phyloP scores from a whole-genome alignment of 2,888 invertebrate species.

The Metopia argyrocephala region DNA sequence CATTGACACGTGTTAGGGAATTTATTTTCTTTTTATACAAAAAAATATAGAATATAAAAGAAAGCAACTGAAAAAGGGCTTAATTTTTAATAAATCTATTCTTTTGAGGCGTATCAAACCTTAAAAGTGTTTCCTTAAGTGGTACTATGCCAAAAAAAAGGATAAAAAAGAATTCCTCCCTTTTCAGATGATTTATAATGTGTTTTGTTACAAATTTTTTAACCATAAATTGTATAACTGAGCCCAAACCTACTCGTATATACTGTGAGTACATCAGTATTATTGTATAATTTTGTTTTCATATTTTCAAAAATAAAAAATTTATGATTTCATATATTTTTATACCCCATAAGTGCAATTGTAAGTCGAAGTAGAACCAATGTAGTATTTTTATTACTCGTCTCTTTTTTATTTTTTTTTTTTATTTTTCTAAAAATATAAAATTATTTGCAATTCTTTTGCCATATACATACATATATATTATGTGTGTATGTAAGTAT shows the following conservation, averaged over 20 bases:
- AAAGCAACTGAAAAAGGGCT: background rate
- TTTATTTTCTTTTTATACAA: background rate
- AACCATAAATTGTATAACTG: background rate
- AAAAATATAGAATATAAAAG: background rate
- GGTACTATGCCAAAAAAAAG: conserved; percentile 2
- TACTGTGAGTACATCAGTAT: background rate
- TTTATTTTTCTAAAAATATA: background rate
- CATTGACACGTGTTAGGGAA: too few relatives aligned
- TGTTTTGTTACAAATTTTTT: background rate
- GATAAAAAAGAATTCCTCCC: background rate
- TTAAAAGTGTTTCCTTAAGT: background rate
- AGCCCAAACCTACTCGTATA: background rate
- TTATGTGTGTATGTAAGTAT: too few relatives aligned
- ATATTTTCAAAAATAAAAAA: conserved; percentile 23
- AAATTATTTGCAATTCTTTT: conserved; percentile 24
- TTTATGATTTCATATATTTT: conserved; percentile 43
- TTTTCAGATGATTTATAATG: background rate
- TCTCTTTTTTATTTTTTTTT: background rate
- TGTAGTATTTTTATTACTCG: background rate
- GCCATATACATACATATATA: too few relatives aligned
- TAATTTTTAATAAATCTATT: background rate
- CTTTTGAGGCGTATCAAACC: background rate
- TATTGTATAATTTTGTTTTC: background rate
- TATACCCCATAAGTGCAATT: conserved; percentile 29
- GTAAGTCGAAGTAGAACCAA: background rate